Base-by-base conservation (phyloP, 2,797 vertebrate species). In the Loris lydekkerianus region DNA sequence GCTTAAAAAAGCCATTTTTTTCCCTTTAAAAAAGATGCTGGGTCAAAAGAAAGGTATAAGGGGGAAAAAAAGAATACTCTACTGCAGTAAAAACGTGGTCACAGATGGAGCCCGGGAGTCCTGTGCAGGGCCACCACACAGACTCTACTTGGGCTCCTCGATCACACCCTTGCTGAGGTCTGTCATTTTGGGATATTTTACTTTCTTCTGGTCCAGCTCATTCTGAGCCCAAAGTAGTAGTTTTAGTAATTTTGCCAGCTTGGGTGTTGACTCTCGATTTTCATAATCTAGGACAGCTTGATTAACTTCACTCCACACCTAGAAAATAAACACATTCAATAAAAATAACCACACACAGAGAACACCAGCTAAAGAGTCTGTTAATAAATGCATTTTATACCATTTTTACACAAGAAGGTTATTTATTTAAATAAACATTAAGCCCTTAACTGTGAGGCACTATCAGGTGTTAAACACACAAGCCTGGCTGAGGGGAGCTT, bases 221-320 rank as follows among this genome's bases (percentile, higher is more conserved):
- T 99, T 99, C 98, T 99, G 99, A 98, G 99, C 99, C 99, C 99
- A 99, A 95, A 99, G 99, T 98, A 99, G 99, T 58, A 99, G 98
- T 98, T 99, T 99, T 97, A 99, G 99, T 95, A 99, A 99, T 97
- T 99, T 99, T 95, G 99, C 99, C 98, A 99, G 98, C 98, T 99
- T 99, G 86, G 99, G 99, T 69, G 99, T 99, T 7, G 99, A 99
- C 97, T 99, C 99, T 72, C 99, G 99, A 98, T 99, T 99, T 98
- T 99, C 99, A 77, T 99, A 99, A 98, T 99, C 99, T 93, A 99
- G 98, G 97, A 99, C 99, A 84, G 99, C 99, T 97, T 99, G 99
- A 98, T 99, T 99, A 87, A 99, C 99, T 98, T 99, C 99, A 93
- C 99, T 99, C 99, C 99, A 99, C 7, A 99, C 99, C 99, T 99